Evolutionary conservation across 2,113 vertebrate species (phyloP).

Genomic region (Nycticryphes semicollaris): DNA sequence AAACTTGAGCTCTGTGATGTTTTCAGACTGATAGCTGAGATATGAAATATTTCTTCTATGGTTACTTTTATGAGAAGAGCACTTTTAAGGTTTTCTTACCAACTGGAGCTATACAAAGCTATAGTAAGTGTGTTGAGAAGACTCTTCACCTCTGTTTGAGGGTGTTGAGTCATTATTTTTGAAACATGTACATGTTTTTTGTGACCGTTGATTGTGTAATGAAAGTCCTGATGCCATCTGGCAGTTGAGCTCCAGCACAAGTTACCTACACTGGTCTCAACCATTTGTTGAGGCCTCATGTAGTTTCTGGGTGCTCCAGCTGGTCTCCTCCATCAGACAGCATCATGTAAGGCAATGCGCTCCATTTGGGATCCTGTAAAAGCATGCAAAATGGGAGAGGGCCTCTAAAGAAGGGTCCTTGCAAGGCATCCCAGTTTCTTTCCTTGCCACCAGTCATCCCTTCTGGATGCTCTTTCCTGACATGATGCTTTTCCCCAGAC

Average conservation of each 20-base stretch:
- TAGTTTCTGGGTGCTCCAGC: not conserved
- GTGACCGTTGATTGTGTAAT: not conserved
- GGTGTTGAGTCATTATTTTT: not conserved
- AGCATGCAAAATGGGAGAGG: not conserved
- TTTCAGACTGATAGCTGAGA: not conserved
- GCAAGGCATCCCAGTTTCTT: not conserved
- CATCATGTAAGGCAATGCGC: not conserved
- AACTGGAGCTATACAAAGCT: not conserved
- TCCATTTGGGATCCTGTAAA: not conserved
- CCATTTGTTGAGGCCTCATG: not conserved
- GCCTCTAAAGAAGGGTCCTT: not conserved
- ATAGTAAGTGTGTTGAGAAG: not conserved
- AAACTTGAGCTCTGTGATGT: not conserved
- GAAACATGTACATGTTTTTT: not conserved
- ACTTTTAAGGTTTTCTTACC: not conserved
- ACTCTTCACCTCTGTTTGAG: not conserved
- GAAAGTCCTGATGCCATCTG: not conserved
- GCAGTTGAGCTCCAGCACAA: not conserved
- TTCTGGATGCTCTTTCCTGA: not conserved
- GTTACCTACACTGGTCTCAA: not conserved
- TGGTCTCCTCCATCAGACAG: not conserved
- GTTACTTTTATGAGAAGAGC: not conserved
- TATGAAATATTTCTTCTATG: not conserved
- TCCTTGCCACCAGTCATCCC: not conserved
- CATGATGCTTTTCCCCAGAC: not conserved